Percentiles rank a stretch among this genome's conserved stretches.
These are phyloP conservation scores for Lutjanus erythropterus DNA, from an alignment of 2,113 vertebrate genomes.

Conservation along the genomic window DNA sequence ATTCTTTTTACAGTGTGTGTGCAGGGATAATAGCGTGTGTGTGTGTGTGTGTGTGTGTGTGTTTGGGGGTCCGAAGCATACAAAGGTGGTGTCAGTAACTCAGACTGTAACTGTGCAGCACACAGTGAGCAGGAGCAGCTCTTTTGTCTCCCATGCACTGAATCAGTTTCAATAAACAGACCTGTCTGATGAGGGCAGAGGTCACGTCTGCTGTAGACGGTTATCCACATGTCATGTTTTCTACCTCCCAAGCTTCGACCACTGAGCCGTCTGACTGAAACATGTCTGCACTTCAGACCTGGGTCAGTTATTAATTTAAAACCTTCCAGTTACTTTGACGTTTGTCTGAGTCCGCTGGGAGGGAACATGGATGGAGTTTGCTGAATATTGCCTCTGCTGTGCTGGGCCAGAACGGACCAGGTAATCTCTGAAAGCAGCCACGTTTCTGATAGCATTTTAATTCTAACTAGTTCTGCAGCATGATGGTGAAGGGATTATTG, in stretches of 20 bases:
- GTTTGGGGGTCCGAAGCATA: not conserved
- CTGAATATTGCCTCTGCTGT: conserved; percentile 53
- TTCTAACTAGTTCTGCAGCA: not conserved
- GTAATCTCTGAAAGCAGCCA: conserved; percentile 19
- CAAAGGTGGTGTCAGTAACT: conserved; percentile 49
- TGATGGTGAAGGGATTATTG: conserved; percentile 42
- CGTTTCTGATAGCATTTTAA: conserved; percentile 28
- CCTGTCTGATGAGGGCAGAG: conserved; percentile 63
- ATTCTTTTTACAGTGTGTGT: no score
- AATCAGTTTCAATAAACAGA: conserved; percentile 61
- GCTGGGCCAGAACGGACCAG: conserved; percentile 18
- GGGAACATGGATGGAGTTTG: conserved; percentile 38
- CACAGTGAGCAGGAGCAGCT: conserved; percentile 30
- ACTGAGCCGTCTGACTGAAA: conserved; percentile 58
- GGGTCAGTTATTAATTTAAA: conserved; percentile 67
- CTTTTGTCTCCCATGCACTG: conserved; percentile 58
- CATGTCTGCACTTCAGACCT: conserved; percentile 48
- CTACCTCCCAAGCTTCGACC: conserved; percentile 31
- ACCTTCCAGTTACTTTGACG: conserved; percentile 53
- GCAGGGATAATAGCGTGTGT: no score
- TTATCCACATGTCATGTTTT: conserved; percentile 66
- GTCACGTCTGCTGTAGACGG: conserved; percentile 46
- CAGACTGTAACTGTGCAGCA: conserved; percentile 29
- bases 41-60: not conserved
- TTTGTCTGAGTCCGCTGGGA: conserved; percentile 38